Evolutionary conservation across 92 coral and sea anemone species (phyloP), one percentile per base, ranked within the genome.

Genomic region (Epizoanthus stellaris): DNA sequence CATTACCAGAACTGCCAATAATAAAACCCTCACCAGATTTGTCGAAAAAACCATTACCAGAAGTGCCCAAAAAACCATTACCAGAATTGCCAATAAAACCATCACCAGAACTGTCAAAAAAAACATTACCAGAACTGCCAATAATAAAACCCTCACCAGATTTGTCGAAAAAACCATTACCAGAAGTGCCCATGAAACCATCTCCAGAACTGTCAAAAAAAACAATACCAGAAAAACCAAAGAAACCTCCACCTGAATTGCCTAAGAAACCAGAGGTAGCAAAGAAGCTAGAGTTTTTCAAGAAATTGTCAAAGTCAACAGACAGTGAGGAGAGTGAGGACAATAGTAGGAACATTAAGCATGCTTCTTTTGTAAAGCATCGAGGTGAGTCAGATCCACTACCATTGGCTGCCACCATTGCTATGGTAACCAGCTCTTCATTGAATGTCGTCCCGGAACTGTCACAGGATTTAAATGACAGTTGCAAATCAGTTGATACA

Each of bases 301-400:
- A 39, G 20, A 62, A 68, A 0, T 45, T 36, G 56, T 11, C 56
- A 36, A 38, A n/a, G 38, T n/a, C 17, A 38, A 6, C 70, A 34
- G 21, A 60, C 4, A 58, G 49, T 61, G 40, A 12, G 25, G 82
- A 58, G 19, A n/a, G 9, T 77, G 70, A 68, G 2, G 10, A 15
- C 10, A 68, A 52, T 4, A 25, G 30, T 16, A 4, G 17, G 45
- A 4, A 25, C n/a, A 12, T 17, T 19, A 12, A 42, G 12, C 15
- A 9, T 62, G 59, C 42, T 3, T 57, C 43, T 2, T 3, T 77
- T 21, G 53, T 43, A 21, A 65, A 64, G 60, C 15, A 6, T 6
- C 85, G 87, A 42, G 81, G 89, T 61, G 81, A 87, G 9, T 87
- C 95, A 66, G 89, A 89, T 43, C 97, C 93, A 45, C 20, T 89